Conservation (phyloP, 2,888 invertebrate species). For the Leucophenga montana region DNA sequence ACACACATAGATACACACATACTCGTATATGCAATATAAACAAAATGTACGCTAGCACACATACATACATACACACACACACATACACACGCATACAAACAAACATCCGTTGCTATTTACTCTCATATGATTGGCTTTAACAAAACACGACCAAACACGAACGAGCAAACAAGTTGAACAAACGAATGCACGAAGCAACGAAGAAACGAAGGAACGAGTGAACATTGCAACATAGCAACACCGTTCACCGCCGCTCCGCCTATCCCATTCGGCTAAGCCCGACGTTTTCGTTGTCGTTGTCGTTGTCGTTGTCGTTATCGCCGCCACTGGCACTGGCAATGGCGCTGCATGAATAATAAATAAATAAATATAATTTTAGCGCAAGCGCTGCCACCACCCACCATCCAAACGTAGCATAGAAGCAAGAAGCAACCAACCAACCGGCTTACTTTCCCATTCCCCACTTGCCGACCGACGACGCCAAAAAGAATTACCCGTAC, state of each 20-base stretch:
- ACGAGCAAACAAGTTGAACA: constrained; percentile 37
- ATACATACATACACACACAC: constrained; percentile 31
- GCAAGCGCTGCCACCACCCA: constrained; percentile 70
- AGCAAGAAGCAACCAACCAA: too few relatives aligned
- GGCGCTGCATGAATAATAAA: constrained; percentile 68
- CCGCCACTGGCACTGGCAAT: constrained; percentile 39
- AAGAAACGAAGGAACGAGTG: constrained; percentile 28
- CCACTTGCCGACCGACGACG: constrained; percentile 22
- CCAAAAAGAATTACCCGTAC: not conserved
- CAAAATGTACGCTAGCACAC: constrained; percentile 11
- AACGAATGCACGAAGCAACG: constrained; percentile 43
- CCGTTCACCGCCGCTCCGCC: constrained; percentile 53
- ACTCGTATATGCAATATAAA: constrained; percentile 34
- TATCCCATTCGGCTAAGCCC: constrained; percentile 52
- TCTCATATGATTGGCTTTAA: constrained; percentile 70
- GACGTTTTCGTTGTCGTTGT: constrained; percentile 13
- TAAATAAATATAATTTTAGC: constrained; percentile 73
- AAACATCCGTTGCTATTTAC: constrained; percentile 46
- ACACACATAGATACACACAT: constrained; percentile 16
- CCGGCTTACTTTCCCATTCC: too few relatives aligned
- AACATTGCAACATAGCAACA: constrained; percentile 25
- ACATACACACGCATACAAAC: constrained; percentile 32
- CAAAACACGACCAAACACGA: constrained; percentile 62
- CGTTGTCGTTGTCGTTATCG: constrained; percentile 15
- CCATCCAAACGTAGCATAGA: not conserved